phyloP scores from a whole-genome alignment of 2,113 vertebrate species.

The Gallinago jamesoni region DNA sequence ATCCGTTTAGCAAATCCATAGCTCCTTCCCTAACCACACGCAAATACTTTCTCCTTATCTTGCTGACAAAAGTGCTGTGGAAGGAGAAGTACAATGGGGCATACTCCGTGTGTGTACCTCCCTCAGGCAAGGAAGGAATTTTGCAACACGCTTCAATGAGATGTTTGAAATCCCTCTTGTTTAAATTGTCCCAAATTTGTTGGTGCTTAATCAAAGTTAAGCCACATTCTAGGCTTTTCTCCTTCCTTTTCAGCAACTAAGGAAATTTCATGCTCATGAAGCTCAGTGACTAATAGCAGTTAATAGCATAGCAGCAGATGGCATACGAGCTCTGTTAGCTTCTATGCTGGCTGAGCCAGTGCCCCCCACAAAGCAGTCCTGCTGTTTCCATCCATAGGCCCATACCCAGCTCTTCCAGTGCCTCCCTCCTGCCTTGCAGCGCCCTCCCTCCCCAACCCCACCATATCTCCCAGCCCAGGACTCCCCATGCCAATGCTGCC shows the following conservation, averaged over 20 bases:
- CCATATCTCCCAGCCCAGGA: accelerated
- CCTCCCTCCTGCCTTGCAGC: background rate
- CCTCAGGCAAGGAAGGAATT: conserved; percentile 53
- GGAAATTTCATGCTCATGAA: conserved; percentile 62
- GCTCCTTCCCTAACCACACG: conserved; percentile 40
- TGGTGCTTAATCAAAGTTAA: conserved; percentile 68
- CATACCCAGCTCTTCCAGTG: background rate
- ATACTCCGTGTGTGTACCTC: background rate
- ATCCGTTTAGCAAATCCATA: conserved; percentile 56
- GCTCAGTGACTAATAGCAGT: conserved; percentile 59
- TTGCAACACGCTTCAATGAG: conserved; percentile 40
- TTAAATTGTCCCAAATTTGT: conserved; percentile 67
- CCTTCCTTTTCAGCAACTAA: conserved; percentile 41
- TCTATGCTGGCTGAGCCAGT: background rate
- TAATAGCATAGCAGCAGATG: conserved; percentile 62
- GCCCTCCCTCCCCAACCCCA: background rate
- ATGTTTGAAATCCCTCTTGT: conserved; percentile 55
- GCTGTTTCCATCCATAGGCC: background rate
- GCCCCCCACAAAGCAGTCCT: conserved; percentile 41
- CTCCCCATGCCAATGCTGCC: accelerated
- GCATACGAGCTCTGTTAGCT: conserved; percentile 48
- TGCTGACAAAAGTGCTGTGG: conserved; percentile 36
- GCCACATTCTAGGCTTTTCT: conserved; percentile 56
- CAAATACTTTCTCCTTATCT: conserved; percentile 56
- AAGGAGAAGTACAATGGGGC: conserved; percentile 35